Conservation (phyloP, 1,140 invertebrate genomes). For the Eueides isabella region DNA sequence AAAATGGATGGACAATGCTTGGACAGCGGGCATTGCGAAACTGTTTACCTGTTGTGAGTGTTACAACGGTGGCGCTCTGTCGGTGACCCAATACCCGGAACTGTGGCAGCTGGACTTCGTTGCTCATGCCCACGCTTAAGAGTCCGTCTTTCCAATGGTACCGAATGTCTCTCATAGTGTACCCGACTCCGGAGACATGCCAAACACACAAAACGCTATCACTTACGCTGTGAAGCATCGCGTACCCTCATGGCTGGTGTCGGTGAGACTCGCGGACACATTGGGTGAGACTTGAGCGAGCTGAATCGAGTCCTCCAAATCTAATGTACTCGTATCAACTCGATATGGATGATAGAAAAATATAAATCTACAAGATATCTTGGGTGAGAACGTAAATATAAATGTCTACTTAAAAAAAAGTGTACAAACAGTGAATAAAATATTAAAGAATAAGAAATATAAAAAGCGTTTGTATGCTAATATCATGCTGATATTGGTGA, state of each 20-base stretch:
- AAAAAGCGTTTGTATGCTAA: neutral
- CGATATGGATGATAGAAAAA: conserved; percentile 76
- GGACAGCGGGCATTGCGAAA: conserved; percentile 60
- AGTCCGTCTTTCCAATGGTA: conserved; percentile 96
- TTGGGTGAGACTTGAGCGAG: conserved; percentile 80
- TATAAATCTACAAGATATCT: conserved; percentile 61
- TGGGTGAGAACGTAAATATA: conserved; percentile 43
- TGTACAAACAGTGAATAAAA: conserved; percentile 9
- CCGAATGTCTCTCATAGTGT: conserved; percentile 98
- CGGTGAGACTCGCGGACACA: conserved; percentile 59
- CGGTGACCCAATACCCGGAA: conserved; percentile 96
- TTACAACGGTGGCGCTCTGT: conserved; percentile 95
- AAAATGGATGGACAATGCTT: conserved; percentile 71
- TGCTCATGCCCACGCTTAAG: conserved; percentile 94
- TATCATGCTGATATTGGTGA: neutral
- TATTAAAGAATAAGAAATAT: neutral
- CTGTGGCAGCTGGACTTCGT: conserved; percentile 95
- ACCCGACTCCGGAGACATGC: conserved; percentile 91
- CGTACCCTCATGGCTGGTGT: conserved; percentile 61
- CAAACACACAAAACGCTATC: conserved; percentile 84
- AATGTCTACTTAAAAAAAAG: conserved; percentile 24
- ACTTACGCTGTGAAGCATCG: conserved; percentile 81
- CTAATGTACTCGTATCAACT: conserved; percentile 50
- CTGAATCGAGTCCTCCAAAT: conserved; percentile 66
- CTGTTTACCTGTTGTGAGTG: conserved; percentile 94